Evolutionary conservation across 2,113 vertebrate species (phyloP).

Genomic region (Semicossyphus pulcher): DNA sequence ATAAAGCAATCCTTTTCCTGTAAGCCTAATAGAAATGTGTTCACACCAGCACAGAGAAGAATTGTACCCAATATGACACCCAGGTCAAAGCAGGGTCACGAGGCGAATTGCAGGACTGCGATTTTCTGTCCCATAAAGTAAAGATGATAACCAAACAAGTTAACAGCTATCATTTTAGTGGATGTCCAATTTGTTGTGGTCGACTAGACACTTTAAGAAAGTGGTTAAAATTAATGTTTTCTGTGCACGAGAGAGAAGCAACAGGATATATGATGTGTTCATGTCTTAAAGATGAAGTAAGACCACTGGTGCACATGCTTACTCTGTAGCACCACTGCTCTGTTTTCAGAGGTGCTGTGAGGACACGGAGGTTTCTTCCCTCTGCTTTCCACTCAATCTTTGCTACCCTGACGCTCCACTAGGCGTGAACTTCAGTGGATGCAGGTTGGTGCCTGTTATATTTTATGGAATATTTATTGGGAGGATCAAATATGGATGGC

Average conservation of each 20-base stretch:
- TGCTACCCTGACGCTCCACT: background rate
- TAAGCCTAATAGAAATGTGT: background rate
- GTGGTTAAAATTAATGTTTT: background rate
- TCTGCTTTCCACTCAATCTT: background rate
- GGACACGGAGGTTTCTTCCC: too few species aligned
- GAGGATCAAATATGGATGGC: background rate
- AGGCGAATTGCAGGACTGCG: background rate
- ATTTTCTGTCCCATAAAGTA: too few species aligned
- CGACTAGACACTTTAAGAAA: background rate
- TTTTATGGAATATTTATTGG: background rate
- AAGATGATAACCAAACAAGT: background rate
- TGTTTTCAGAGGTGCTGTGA: too few species aligned
- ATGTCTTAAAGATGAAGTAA: too few species aligned
- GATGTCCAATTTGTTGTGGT: background rate
- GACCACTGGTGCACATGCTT: too few species aligned
- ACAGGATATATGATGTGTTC: background rate
- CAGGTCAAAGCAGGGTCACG: background rate
- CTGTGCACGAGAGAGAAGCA: background rate
- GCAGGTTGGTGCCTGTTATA: background rate
- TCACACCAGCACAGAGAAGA: background rate
- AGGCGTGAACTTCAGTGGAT: background rate
- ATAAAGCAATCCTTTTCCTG: background rate
- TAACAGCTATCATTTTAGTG: background rate
- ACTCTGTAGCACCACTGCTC: too few species aligned
- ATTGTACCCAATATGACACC: background rate